These are phyloP conservation scores for Isaurus tuberculatus DNA, from an alignment of 92 coral and sea anemone genomes.

Conservation along the genomic window DNA sequence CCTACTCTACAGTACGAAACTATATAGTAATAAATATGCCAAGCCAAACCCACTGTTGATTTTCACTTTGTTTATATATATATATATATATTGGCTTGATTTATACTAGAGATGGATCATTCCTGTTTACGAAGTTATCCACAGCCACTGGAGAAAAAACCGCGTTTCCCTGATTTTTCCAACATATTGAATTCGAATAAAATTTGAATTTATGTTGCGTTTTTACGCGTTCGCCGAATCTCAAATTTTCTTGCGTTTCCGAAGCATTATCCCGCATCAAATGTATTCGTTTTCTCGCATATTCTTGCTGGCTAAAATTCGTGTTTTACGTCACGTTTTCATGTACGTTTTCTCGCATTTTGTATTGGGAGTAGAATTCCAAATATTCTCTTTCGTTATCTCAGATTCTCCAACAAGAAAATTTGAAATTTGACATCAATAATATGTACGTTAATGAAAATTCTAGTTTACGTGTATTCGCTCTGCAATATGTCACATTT, in stretches of 20 bases:
- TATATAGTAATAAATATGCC: too few relatives aligned
- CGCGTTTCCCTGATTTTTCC: constrained; percentile 27
- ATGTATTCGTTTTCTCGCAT: constrained; percentile 2
- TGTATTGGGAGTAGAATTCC: not conserved
- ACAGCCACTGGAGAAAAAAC: constrained; percentile 34
- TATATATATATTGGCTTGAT: too few relatives aligned
- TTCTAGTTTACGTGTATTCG: constrained; percentile 11
- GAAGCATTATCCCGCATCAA: not conserved
- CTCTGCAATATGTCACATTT: constrained; percentile 12
- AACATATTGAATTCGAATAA: constrained; percentile 22
- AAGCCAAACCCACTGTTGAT: too few relatives aligned
- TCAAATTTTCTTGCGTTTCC: constrained; percentile 5
- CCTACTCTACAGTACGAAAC: too few relatives aligned
- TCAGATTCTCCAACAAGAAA: constrained; percentile 17
- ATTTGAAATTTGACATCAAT: constrained; percentile 9
- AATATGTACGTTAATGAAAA: constrained; percentile 12
- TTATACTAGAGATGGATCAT: too few relatives aligned
- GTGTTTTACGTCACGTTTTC: constrained; percentile 26
- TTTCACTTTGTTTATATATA: too few relatives aligned
- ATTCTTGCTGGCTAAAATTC: not conserved
- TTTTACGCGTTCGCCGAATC: constrained; percentile 9
- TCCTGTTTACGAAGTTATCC: too few relatives aligned
- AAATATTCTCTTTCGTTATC: constrained; percentile 20
- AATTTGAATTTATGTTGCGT: constrained; percentile 26
- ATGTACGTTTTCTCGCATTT: constrained; percentile 21